Evolutionary conservation across 2,113 vertebrate species (phyloP).

Genomic region (Acanthochromis polyacanthus): DNA sequence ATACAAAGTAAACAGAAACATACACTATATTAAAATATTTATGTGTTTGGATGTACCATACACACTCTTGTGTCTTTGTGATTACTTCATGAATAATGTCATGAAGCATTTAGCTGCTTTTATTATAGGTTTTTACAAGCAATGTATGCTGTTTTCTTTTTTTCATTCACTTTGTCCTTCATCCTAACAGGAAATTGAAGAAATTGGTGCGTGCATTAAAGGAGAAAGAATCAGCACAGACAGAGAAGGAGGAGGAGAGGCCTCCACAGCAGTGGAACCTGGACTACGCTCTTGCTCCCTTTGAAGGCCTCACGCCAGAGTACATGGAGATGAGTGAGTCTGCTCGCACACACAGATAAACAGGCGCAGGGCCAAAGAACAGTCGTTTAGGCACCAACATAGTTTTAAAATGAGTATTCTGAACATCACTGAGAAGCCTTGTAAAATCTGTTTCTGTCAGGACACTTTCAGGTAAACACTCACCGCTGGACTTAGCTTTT

Average conservation of each 20-base stretch:
- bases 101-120: constrained; percentile 28
- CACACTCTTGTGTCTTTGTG: not conserved
- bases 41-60: too few relatives aligned
- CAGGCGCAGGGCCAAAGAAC: not conserved
- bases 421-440: not conserved
- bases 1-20: not conserved
- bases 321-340: constrained; percentile 99
- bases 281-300: constrained; percentile 92
- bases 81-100: constrained; percentile 2
- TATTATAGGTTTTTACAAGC: not conserved
- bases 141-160: too few relatives aligned
- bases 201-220: constrained; percentile 93
- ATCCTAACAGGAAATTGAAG: constrained; percentile 90
- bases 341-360: not conserved
- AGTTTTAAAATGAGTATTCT: constrained; percentile 1
- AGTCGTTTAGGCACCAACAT: not conserved
- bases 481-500: not conserved
- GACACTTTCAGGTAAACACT: not conserved
- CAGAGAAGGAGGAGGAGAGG: constrained; percentile 80
- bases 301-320: constrained; percentile 95
- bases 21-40: not conserved
- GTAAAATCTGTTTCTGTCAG: not conserved
- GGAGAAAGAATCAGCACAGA: constrained; percentile 84
- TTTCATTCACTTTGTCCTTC: not conserved
- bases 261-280: constrained; percentile 93